Conservation (phyloP, 2,888 invertebrate genomes). For the Timema podura region DNA sequence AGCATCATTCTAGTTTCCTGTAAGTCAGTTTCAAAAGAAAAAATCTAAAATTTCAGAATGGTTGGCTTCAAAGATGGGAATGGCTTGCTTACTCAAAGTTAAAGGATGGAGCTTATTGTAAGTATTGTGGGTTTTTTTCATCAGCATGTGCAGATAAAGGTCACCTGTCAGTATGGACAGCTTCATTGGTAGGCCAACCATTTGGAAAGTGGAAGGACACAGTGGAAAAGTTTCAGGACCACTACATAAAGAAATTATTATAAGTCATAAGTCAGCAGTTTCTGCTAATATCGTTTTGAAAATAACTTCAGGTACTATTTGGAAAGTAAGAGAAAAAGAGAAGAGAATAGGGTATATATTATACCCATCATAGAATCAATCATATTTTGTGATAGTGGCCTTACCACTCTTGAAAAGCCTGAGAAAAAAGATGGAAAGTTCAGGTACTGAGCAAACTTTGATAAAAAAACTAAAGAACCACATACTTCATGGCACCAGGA, state of each 20-base stretch:
- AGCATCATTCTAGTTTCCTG: not conserved
- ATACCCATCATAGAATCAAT: no score
- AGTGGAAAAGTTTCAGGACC: not conserved
- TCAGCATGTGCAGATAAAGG: not conserved
- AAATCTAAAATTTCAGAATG: not conserved
- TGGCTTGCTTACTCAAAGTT: not conserved
- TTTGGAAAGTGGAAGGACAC: not conserved
- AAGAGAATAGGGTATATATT: no score
- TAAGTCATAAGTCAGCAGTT: not conserved
- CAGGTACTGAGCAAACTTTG: no score
- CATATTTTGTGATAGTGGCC: no score
- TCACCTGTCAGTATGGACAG: not conserved
- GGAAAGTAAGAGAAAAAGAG: not conserved
- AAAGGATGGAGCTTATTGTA: slow-evolving; percentile 4
- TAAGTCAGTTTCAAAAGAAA: not conserved
- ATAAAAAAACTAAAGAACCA: no score
- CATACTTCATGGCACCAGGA: no score
- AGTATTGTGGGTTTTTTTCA: not conserved
- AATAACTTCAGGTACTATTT: not conserved
- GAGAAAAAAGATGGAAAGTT: no score
- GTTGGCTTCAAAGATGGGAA: not conserved
- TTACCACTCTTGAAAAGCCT: no score
- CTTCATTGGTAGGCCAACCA: not conserved
- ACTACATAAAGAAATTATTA: not conserved
- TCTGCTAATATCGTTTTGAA: not conserved